phyloP scores from a whole-genome alignment of 2,888 invertebrate genomes.

The Lasioglossum oenotherae region DNA sequence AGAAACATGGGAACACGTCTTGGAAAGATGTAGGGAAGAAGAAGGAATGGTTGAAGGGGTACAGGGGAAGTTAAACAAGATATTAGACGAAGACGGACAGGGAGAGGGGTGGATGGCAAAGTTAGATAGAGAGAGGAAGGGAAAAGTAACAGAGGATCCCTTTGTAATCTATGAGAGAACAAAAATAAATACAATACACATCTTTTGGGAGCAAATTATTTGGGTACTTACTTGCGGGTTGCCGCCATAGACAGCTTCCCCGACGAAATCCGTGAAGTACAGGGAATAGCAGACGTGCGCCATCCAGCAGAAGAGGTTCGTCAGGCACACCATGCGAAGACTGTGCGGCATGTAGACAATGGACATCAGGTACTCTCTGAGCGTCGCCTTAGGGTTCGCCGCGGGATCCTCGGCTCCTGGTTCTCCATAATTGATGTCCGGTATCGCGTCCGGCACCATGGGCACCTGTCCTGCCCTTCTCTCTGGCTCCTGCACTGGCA shows the following conservation, averaged over 20 bases:
- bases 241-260: conserved; percentile 95
- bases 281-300: conserved; percentile 98
- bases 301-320: conserved; percentile 99
- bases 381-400: conserved; percentile 75
- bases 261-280: conserved; percentile 98
- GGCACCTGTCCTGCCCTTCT: conserved; percentile 75
- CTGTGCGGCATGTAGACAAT: conserved; percentile 97
- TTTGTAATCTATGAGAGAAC: no score
- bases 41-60: no score
- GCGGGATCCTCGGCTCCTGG: conserved; percentile 50
- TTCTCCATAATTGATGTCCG: conserved; percentile 32
- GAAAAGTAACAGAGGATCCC: no score
- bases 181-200: no score
- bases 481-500: conserved; percentile 68
- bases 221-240: conserved; percentile 89
- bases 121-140: no score
- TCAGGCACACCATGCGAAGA: conserved; percentile 91
- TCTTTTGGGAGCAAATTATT: no score
- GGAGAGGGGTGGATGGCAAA: no score
- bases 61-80: no score
- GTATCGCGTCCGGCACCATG: conserved; percentile 73
- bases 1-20: no score
- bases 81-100: no score
- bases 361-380: conserved; percentile 91
- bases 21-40: no score